These are phyloP conservation scores for Beaufortia kweichowensis DNA, from an alignment of 2,113 vertebrate species.

Conservation along the genomic window DNA sequence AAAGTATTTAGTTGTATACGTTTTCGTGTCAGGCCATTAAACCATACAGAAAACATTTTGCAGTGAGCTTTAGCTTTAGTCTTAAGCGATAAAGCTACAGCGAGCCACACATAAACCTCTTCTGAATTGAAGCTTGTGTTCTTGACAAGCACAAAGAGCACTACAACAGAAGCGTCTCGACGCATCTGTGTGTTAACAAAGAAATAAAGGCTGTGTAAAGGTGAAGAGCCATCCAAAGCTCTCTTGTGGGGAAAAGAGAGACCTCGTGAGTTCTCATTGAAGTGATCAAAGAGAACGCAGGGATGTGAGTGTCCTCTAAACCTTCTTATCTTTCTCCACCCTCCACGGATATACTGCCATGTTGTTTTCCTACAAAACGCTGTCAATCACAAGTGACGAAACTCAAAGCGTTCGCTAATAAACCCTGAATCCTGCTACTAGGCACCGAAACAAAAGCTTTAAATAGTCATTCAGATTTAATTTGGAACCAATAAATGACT, in stretches of 20 bases:
- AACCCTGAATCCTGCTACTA: neutral
- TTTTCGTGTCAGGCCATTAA: too few species aligned
- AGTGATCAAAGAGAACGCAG: neutral
- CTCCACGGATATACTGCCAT: neutral
- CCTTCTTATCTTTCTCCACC: constrained; percentile 13
- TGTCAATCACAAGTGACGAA: neutral
- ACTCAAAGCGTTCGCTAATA: neutral
- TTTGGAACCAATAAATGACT: neutral
- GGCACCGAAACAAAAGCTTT: neutral
- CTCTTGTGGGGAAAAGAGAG: neutral
- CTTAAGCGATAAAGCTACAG: neutral
- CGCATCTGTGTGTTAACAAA: neutral
- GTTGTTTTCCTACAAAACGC: constrained; percentile 4
- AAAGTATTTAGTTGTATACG: too few species aligned
- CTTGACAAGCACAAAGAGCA: neutral
- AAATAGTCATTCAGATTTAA: constrained; percentile 19
- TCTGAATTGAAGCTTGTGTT: neutral
- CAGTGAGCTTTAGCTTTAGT: neutral
- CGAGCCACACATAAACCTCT: neutral
- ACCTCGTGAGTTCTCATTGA: neutral
- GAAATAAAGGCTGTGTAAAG: constrained; percentile 17
- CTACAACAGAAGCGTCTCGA: neutral
- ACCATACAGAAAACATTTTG: neutral
- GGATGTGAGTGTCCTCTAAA: neutral
- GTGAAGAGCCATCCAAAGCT: neutral